Evolutionary conservation across 2,888 invertebrate species (phyloP), one percentile per base, ranked within the genome.

Genomic region (Drosophila meridiana): DNA sequence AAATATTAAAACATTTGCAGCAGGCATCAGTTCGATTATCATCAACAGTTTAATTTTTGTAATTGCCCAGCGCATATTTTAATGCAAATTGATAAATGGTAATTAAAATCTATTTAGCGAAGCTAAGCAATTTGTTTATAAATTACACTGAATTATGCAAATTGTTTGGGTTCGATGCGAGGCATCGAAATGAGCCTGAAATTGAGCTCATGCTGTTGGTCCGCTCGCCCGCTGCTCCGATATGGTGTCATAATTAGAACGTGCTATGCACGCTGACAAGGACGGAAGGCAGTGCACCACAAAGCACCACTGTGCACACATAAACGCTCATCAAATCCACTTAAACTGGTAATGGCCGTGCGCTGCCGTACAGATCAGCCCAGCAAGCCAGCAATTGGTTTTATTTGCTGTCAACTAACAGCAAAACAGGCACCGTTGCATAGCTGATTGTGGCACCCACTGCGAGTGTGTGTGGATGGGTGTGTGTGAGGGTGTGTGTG

Each of bases 271-370:
- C 26, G 55, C 61, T 32, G 55, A 43, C 26, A 32, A 32, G 34
- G 26, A 55, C 14, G 42, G 55, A 4, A 26, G 32, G 30, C 45
- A 38, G n/a, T 28, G 52, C 61, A 43, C 45, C 66, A 36, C 43
- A 43, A 20, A 34, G 50, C 60, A 67, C 47, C 61, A 50, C 61
- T 55, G 71, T 56, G 65, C 69, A 70, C 78, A 85, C 73, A 82
- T 80, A 82, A 85, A 82, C 87, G 89, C 88, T 85, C 87, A 89
- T 85, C 89, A 87, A 87, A 87, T 85, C 90, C 85, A 89, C 89
- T 85, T 85, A 87, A 76, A 71, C 80, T 80, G 68, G 62, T 84
- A 87, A 85, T 87, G 75, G 71, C 60, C 66, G 56, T 78, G 68
- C 57, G 69, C 53, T 45, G 68, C 72, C 20, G 36, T 63, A 52